Base-by-base conservation (phyloP, 35 echinoderm and acorn worm genomes). In the Ophioderma brevispina region DNA sequence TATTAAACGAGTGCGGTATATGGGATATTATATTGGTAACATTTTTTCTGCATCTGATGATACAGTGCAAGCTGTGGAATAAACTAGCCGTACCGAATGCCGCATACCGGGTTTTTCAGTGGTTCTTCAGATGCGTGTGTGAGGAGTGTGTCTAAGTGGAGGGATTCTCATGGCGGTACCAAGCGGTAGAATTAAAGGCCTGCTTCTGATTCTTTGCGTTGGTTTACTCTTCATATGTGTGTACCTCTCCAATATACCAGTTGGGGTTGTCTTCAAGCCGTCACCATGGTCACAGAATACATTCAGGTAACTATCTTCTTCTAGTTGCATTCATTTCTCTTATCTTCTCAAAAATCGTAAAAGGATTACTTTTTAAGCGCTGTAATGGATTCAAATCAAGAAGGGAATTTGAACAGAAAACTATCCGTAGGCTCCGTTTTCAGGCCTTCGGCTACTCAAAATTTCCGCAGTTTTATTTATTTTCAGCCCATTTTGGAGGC, bases 241-340 rank as follows among this genome's bases (percentile, higher is more conserved):
- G 23, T 70, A 70, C 59, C 59, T 70, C 4, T 70, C 59, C 59
- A 70, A 70, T 70, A 30, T 70, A 25, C 59, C 59, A 18, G 15
- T 30, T 2, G 28, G 28, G 10, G 28, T 70, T 70, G 59, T 70
- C 5, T 25, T 70, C 59, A 70, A 70, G 23, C 59, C 59, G n/a
- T 70, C 59, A 30, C 59, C 59, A 70, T 70, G 59, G 59, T 15
- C 59, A 70, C 59, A 70, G 23, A 30, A 70, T 70, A 70, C 59
- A 25, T 70, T 70, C 59, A 70, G 59, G 59, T 70, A 70, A 46
- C n/a, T n/a, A n/a, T n/a, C n/a, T n/a, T n/a, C n/a, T n/a, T n/a
- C n/a, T n/a, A n/a, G n/a, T n/a, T n/a, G n/a, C n/a, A n/a, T n/a
- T n/a, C n/a, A n/a, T n/a, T n/a, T n/a, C n/a, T n/a, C n/a, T n/a